Conservation (phyloP, 2,113 vertebrate species). For the Synchiropus splendidus region DNA sequence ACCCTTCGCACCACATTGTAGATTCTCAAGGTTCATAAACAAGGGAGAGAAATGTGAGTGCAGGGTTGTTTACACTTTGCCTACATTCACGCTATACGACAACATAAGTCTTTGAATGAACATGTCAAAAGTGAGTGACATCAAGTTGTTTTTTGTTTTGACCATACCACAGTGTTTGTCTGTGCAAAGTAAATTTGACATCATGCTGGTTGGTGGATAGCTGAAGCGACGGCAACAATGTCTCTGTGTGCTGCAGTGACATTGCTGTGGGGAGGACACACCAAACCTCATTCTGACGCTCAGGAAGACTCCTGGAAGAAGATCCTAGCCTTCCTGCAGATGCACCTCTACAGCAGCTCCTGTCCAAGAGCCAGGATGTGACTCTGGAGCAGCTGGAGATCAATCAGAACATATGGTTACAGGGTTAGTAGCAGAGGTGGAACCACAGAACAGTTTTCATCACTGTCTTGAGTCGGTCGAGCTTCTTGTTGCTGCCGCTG, state of each 20-base stretch:
- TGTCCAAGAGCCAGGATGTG: constrained; percentile 17
- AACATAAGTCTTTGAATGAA: no score
- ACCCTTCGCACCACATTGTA: constrained; percentile 57
- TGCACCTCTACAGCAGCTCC: constrained; percentile 34
- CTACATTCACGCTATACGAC: no score
- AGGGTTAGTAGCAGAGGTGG: constrained; percentile 12
- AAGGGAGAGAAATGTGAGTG: no score
- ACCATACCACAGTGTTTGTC: no score
- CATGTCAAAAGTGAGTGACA: no score
- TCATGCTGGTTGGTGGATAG: no score
- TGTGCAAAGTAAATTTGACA: no score
- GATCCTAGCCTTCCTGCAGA: constrained; percentile 66
- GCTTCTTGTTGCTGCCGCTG: background rate
- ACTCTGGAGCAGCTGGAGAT: background rate
- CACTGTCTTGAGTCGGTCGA: no score
- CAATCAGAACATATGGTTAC: no score
- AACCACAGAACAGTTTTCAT: background rate
- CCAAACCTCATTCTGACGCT: constrained; percentile 11
- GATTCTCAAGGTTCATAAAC: constrained; percentile 36
- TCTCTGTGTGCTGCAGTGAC: constrained; percentile 31
- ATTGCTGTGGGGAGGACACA: constrained; percentile 23
- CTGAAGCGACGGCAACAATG: background rate
- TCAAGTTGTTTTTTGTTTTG: no score
- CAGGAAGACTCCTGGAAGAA: constrained; percentile 61
- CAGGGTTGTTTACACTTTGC: no score